Percentiles rank a stretch among this genome's conserved stretches.
These are phyloP conservation scores for Alectoris magna DNA, from an alignment of 2,797 vertebrate species.

Conservation along the genomic window DNA sequence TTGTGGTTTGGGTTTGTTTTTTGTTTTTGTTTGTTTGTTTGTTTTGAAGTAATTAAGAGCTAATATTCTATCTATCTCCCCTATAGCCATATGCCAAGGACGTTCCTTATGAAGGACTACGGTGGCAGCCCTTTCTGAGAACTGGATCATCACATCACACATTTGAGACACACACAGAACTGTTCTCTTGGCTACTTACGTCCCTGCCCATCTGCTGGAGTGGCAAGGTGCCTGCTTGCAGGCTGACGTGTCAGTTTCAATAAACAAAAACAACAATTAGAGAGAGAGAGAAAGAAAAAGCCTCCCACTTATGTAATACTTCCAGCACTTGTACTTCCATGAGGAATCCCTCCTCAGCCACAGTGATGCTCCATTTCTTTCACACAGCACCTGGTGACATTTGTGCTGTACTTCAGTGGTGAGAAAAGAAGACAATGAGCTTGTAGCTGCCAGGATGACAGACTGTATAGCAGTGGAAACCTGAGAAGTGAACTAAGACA, in stretches of 20 bases:
- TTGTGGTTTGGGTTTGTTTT: background rate
- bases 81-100: constrained; percentile 29
- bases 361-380: constrained; percentile 24
- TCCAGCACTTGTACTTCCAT: background rate
- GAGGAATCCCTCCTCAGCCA: constrained; percentile 50
- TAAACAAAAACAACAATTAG: constrained; percentile 40
- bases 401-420: background rate
- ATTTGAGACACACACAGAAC: background rate
- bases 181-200: constrained; percentile 29
- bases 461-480: constrained; percentile 39
- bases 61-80: background rate
- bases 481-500: constrained; percentile 2
- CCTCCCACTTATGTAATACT: background rate
- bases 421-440: background rate
- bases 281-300: background rate
- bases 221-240: constrained; percentile 27
- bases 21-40: background rate
- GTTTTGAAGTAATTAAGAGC: background rate
- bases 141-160: background rate
- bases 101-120: constrained; percentile 17
- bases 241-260: constrained; percentile 15
- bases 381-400: background rate
- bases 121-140: background rate
- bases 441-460: constrained; percentile 27
- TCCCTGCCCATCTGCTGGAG: constrained; percentile 50